These are phyloP conservation scores for Microcaecilia unicolor DNA, from an alignment of 2,797 vertebrate genomes.

Conservation along the genomic window DNA sequence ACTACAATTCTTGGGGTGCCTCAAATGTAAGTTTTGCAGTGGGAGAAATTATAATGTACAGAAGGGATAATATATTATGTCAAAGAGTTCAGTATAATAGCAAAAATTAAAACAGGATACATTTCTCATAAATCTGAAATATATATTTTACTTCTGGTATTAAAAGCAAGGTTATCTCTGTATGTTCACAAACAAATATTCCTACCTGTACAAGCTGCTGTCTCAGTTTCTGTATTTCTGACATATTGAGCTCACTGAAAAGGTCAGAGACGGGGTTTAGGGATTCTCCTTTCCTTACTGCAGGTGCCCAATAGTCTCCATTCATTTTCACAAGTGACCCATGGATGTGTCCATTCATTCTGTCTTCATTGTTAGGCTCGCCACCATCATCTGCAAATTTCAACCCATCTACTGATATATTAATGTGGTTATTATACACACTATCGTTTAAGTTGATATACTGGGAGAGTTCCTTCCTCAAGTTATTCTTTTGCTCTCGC, in stretches of 20 bases:
- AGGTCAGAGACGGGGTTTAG: constrained; percentile 85
- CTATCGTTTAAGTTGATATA: constrained; percentile 84
- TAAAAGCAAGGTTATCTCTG: not conserved
- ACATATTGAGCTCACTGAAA: constrained; percentile 96
- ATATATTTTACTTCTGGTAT: not conserved
- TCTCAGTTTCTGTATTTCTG: constrained; percentile 95
- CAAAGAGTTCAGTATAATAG: too few species aligned
- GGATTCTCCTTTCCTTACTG: constrained; percentile 71
- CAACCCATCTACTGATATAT: constrained; percentile 81
- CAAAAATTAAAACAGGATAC: too few species aligned
- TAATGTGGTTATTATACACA: constrained; percentile 84
- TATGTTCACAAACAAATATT: not conserved
- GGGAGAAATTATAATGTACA: too few species aligned
- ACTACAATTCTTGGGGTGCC: too few species aligned
- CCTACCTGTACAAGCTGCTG: constrained; percentile 93
- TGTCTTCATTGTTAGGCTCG: constrained; percentile 81
- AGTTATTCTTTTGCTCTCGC: constrained; percentile 89
- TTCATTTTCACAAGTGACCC: constrained; percentile 71
- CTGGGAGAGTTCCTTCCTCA: constrained; percentile 88
- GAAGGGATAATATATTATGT: too few species aligned
- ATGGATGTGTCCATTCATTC: constrained; percentile 78
- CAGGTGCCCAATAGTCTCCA: constrained; percentile 65
- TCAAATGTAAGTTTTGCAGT: too few species aligned
- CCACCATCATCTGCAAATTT: constrained; percentile 76
- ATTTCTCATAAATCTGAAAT: too few species aligned